phyloP scores from a whole-genome alignment of 2,113 vertebrate species.

The Agapornis roseicollis region DNA sequence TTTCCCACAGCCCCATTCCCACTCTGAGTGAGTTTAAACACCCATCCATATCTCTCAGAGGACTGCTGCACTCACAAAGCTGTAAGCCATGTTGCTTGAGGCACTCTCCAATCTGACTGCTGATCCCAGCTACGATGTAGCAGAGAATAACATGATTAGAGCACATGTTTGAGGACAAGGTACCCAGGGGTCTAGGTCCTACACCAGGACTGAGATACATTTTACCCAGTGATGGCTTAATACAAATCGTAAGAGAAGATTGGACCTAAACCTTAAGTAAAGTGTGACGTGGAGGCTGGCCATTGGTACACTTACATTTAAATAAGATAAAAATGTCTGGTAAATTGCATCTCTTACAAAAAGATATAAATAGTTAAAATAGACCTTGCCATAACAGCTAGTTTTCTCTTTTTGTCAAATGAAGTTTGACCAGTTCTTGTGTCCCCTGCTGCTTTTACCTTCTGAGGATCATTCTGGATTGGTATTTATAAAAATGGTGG shows the following conservation, averaged over 20 bases:
- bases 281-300: neutral
- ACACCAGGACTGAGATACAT: neutral
- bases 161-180: rapidly evolving
- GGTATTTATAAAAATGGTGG: neutral
- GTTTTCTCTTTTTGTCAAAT: neutral
- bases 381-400: neutral
- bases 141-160: neutral
- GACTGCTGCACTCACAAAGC: neutral
- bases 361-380: neutral
- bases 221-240: neutral
- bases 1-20: neutral
- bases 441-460: neutral
- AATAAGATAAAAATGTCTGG: neutral
- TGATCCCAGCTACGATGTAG: neutral
- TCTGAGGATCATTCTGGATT: neutral
- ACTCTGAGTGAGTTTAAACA: neutral
- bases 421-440: neutral
- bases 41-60: neutral
- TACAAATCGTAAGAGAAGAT: neutral
- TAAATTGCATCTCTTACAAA: neutral
- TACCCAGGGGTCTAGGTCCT: neutral
- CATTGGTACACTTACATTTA: neutral
- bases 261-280: neutral
- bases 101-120: neutral
- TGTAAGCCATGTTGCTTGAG: neutral